Evolutionary conservation across 2,113 vertebrate species (phyloP).

Genomic region (Dissostichus mawsoni): DNA sequence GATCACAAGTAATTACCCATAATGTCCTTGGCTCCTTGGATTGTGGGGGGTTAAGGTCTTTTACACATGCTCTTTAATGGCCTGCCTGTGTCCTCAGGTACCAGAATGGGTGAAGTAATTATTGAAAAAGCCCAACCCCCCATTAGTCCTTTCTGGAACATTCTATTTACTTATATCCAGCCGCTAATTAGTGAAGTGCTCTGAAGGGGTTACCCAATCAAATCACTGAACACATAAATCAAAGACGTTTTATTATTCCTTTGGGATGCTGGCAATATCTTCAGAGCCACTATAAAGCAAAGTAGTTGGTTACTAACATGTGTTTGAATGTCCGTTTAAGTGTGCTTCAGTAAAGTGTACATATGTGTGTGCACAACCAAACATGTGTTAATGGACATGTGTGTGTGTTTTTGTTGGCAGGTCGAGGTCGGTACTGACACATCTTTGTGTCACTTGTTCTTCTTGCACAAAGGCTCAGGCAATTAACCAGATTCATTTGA

Average conservation of each 20-base stretch:
- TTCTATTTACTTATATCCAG: conserved; percentile 65
- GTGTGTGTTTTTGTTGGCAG: background rate
- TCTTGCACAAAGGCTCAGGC: conserved; percentile 33
- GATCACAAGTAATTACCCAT: background rate
- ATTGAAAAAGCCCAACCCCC: conserved; percentile 62
- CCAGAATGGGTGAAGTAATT: conserved; percentile 66
- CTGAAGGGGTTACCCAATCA: conserved; percentile 74
- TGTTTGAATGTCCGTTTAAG: conserved; percentile 8
- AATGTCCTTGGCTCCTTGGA: background rate
- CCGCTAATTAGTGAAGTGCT: conserved; percentile 78
- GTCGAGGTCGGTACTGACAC: background rate
- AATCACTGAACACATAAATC: conserved; percentile 77
- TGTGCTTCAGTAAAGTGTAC: background rate
- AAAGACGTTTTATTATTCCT: conserved; percentile 39
- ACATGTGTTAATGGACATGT: background rate
- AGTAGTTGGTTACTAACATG: background rate
- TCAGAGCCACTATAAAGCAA: conserved; percentile 27
- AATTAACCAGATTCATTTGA: conserved; percentile 79
- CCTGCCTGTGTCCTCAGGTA: conserved; percentile 40
- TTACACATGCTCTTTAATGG: conserved; percentile 68
- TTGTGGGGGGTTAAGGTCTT: conserved; percentile 24
- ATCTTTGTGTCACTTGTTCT: conserved; percentile 15
- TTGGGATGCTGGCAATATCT: conserved; percentile 5
- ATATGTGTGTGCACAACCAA: background rate
- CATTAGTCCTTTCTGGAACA: conserved; percentile 19